Evolutionary conservation across 2,113 vertebrate genomes (phyloP).

Genomic region (Eira barbara): DNA sequence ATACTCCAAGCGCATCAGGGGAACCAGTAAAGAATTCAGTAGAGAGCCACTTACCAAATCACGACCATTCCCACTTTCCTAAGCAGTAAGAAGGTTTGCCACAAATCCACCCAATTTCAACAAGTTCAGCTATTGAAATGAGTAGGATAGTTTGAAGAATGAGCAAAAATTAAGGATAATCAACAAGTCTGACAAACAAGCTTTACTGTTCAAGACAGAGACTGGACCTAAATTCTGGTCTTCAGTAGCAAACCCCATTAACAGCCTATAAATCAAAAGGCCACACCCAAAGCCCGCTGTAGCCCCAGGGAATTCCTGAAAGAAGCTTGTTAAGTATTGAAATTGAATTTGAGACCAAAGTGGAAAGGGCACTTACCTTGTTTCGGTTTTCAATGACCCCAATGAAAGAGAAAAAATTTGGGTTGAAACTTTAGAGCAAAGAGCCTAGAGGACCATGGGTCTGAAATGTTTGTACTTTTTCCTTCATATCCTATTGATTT

Average conservation of each 20-base stretch:
- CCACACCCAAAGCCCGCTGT: background rate
- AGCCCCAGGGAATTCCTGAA: background rate
- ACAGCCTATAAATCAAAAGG: background rate
- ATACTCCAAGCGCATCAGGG: background rate
- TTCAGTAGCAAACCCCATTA: background rate
- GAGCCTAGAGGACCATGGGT: background rate
- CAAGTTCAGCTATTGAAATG: background rate
- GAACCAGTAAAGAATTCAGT: background rate
- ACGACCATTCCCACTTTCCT: background rate
- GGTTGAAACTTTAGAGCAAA: background rate
- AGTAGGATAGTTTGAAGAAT: background rate
- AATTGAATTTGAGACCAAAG: background rate
- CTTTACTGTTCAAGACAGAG: background rate
- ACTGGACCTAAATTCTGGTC: background rate
- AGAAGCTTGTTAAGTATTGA: background rate
- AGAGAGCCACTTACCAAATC: background rate
- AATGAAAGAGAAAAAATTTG: background rate
- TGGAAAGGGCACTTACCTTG: background rate
- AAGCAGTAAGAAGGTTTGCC: background rate
- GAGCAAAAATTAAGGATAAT: background rate
- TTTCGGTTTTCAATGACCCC: background rate
- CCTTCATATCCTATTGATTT: background rate
- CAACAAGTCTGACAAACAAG: background rate
- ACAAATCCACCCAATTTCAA: background rate
- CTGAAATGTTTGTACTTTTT: background rate